Conservation (phyloP, 2,113 vertebrate genomes). For the Elephas maximus region DNA sequence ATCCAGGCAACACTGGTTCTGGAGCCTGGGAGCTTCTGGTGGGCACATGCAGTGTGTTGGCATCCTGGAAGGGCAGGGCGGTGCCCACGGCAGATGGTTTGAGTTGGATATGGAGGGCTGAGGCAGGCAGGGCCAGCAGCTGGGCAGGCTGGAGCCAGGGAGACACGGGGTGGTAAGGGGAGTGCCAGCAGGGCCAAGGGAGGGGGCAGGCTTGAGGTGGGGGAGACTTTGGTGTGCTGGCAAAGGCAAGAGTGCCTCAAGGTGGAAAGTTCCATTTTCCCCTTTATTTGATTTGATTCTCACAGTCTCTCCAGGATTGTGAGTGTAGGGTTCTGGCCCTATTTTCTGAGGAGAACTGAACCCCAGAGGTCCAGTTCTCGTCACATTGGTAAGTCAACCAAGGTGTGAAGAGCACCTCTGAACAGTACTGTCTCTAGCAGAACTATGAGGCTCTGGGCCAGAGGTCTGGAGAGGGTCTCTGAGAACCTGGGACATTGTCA, state of each 20-base stretch:
- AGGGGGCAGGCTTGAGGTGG: background rate
- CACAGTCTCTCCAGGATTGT: background rate
- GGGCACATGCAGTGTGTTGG: background rate
- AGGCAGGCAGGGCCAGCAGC: slow-evolving; percentile 7
- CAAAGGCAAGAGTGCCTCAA: background rate
- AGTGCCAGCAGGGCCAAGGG: background rate
- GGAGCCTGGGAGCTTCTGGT: background rate
- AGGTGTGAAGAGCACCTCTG: background rate
- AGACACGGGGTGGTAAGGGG: background rate
- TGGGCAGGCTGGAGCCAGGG: background rate
- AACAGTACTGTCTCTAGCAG: background rate
- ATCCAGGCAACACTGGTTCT: background rate
- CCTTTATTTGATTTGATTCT: background rate
- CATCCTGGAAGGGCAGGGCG: background rate
- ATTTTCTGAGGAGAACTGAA: background rate
- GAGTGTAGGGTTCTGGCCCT: background rate
- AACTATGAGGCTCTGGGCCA: background rate
- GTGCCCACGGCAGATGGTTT: background rate
- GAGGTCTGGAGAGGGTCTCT: background rate
- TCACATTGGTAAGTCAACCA: background rate
- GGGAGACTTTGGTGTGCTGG: background rate
- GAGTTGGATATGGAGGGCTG: background rate
- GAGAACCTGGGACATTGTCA: background rate
- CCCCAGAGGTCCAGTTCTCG: background rate
- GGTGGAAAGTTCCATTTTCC: background rate